phyloP scores from a whole-genome alignment of 2,113 vertebrate genomes.

The Microcebus tavaratra region DNA sequence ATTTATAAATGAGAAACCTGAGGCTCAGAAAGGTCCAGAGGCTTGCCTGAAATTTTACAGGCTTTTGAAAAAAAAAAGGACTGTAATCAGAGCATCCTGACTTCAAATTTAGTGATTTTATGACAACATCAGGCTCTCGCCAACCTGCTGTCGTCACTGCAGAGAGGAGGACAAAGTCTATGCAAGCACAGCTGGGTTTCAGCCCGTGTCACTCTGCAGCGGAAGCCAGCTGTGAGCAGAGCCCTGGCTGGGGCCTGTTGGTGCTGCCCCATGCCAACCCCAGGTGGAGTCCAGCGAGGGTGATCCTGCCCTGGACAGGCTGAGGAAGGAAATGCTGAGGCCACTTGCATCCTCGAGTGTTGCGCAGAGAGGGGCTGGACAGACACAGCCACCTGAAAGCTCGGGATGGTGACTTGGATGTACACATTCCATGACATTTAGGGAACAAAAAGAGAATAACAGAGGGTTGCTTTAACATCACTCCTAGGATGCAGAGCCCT shows the following conservation, averaged over 20 bases:
- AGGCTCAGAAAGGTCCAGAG: not conserved
- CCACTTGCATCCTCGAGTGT: not conserved
- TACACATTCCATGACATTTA: not conserved
- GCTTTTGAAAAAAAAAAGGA: not conserved
- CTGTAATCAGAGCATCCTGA: not conserved
- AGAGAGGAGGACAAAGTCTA: not conserved
- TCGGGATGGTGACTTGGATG: not conserved
- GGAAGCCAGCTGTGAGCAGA: not conserved
- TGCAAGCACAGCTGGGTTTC: accelerated
- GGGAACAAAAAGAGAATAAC: not conserved
- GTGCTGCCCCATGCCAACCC: not conserved
- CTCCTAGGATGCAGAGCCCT: not conserved
- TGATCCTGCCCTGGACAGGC: accelerated
- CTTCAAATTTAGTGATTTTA: not conserved
- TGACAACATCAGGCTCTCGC: not conserved
- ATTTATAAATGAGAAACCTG: not conserved
- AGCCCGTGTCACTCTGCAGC: not conserved
- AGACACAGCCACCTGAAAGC: not conserved
- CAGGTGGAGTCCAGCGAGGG: not conserved
- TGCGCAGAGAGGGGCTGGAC: not conserved
- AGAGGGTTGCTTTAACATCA: not conserved
- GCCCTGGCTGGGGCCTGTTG: too few relatives aligned
- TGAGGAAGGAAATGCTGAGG: not conserved
- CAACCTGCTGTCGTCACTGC: accelerated
- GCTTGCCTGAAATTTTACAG: not conserved